Conservation (phyloP, 2,797 vertebrate genomes). For the Chelidonichthys spinosus region DNA sequence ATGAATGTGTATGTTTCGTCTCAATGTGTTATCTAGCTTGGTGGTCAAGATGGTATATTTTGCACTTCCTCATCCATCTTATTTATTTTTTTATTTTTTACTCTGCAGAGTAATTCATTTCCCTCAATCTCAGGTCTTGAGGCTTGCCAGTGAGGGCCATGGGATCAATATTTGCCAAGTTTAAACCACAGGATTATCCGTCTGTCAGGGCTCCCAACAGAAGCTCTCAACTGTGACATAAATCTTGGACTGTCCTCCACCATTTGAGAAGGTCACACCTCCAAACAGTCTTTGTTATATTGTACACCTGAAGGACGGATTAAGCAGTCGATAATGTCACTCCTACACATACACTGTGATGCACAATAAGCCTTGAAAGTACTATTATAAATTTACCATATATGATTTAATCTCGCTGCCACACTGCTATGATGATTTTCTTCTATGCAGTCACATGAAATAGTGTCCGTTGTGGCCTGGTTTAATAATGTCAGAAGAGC, state of each 20-base stretch:
- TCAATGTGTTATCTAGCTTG: constrained; percentile 76
- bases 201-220: constrained; percentile 84
- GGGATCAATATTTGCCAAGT: constrained; percentile 89
- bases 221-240: constrained; percentile 86
- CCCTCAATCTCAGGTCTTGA: constrained; percentile 82
- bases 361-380: constrained; percentile 37
- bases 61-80: constrained; percentile 69
- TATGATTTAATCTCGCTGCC: constrained; percentile 22
- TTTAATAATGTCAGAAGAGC: neutral
- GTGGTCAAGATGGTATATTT: constrained; percentile 80
- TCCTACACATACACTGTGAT: constrained; percentile 53
- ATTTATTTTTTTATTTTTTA: constrained; percentile 65
- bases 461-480: neutral
- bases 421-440: neutral
- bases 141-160: constrained; percentile 77
- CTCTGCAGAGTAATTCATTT: constrained; percentile 83
- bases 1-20: constrained; percentile 67
- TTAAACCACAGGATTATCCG: constrained; percentile 88
- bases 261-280: constrained; percentile 81
- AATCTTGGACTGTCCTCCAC: constrained; percentile 83
- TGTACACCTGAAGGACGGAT: constrained; percentile 73
- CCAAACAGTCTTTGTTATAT: constrained; percentile 74
- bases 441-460: neutral
- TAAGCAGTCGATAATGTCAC: constrained; percentile 73
- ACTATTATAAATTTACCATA: constrained; percentile 36